phyloP scores from a whole-genome alignment of 2,888 invertebrate genomes.

The Ophion ventricosus region DNA sequence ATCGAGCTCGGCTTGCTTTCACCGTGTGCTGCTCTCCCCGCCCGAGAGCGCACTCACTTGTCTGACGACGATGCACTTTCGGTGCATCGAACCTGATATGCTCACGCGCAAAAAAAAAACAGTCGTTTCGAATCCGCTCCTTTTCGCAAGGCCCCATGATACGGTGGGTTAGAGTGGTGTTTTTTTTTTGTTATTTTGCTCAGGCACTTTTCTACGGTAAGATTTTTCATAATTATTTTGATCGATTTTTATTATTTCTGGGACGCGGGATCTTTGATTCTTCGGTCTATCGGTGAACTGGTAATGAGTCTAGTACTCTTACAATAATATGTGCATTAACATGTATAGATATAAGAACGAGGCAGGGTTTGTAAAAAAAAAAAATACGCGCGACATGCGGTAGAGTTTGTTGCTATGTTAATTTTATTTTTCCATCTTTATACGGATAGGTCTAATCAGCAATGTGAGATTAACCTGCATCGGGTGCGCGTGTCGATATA shows the following conservation, averaged over 20 bases:
- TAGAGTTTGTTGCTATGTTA: too few species aligned
- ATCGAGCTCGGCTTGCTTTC: constrained; percentile 73
- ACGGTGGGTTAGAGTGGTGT: background rate
- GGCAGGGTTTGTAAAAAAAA: too few species aligned
- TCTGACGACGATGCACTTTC: constrained; percentile 53
- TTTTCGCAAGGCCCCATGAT: background rate
- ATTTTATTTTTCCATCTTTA: too few species aligned
- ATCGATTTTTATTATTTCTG: background rate
- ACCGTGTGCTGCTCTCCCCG: constrained; percentile 68
- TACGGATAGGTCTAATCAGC: constrained; percentile 7
- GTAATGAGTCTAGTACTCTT: too few species aligned
- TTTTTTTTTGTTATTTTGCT: background rate
- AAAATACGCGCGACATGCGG: too few species aligned
- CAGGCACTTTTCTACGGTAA: background rate
- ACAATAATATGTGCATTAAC: too few species aligned
- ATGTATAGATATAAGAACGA: too few species aligned
- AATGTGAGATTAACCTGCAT: background rate
- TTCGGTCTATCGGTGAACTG: too few species aligned
- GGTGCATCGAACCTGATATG: constrained; percentile 56
- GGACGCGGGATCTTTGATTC: too few species aligned
- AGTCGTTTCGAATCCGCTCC: constrained; percentile 10
- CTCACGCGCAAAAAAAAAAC: constrained; percentile 62
- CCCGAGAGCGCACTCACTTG: constrained; percentile 54
- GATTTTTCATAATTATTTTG: background rate
- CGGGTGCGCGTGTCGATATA: constrained; percentile 2